Base-by-base conservation (phyloP, 2,797 vertebrate species). In the Luscinia megarhynchos region DNA sequence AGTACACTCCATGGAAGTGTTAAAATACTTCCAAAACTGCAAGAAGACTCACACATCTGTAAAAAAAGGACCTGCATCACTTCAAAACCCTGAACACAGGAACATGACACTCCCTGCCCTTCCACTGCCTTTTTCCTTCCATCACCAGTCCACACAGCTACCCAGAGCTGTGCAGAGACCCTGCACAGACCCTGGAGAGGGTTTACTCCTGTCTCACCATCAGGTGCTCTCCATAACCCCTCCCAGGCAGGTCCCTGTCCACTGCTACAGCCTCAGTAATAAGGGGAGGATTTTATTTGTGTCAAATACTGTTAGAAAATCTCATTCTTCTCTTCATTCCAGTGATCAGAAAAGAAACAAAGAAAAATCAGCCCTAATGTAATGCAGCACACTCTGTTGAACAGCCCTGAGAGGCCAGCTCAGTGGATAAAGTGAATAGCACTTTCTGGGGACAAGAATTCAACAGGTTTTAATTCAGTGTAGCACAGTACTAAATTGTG, bases 21-120 rank as follows among this genome's bases (percentile, higher is more conserved):
- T 66, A 43, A 66, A 89, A 36, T 11, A 19, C n/a, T 22, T 53
- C 51, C 45, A 16, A 73, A 84, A n/a, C 12, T 11, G 10, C 32
- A n/a, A 57, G 27, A 45, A 63, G 17, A 59, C 6, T 18, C 27
- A 15, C 1, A 15, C 10, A 0, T 21, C 17, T 4, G 4, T 14
- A 7, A 7, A 78, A 43, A 9, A 62, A 36, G 10, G 36, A 40
- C 4, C 36, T 66, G 20, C 27, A 18, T 11, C 43, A 22, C 27
- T 40, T 24, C 48, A 46, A 66, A 85, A 24, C 21, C 29, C 19
- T 27, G 8, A 66, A 27, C 9, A 29, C 29, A 51, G 12, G 8
- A 38, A 12, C 62, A 12, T 22, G 67, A 12, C 2, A 6, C 2
- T 70, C 26, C 6, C 20, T 54, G 43, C 26, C 20, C 32, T 76